Percentiles rank a stretch among this genome's conserved stretches.
Conservation (phyloP, 2,888 invertebrate genomes). For the Callyntrura guangdongensis region DNA sequence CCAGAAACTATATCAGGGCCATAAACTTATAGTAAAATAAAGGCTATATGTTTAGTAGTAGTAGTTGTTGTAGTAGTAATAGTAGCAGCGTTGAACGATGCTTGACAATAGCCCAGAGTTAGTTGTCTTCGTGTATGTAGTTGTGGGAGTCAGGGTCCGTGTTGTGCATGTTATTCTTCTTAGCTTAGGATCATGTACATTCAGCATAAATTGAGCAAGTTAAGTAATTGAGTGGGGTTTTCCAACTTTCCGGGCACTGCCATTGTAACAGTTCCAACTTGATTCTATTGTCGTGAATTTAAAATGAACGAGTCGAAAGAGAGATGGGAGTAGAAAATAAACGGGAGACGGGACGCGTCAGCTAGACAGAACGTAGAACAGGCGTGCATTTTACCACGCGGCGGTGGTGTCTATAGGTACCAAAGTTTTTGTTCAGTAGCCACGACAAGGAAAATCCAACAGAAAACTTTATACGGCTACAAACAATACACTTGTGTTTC, state of each 20-base stretch:
- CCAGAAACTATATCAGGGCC: background rate
- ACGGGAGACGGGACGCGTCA: background rate
- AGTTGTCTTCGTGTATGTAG: background rate
- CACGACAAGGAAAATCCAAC: too few relatives aligned
- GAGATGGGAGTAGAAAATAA: constrained; percentile 2
- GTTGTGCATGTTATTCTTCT: background rate
- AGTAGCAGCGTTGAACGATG: background rate
- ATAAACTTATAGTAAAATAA: background rate
- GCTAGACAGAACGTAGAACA: too few relatives aligned
- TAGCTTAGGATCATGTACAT: constrained; percentile 59
- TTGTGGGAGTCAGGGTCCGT: background rate
- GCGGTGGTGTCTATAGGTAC: too few relatives aligned
- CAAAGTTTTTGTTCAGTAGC: too few relatives aligned
- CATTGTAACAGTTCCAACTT: constrained; percentile 52
- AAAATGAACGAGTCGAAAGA: constrained; percentile 56
- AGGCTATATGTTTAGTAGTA: background rate
- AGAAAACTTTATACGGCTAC: too few relatives aligned
- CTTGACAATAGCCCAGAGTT: background rate
- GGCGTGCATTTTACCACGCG: too few relatives aligned
- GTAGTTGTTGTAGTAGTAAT: background rate
- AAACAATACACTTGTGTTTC: too few relatives aligned
- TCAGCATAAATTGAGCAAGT: constrained; percentile 64
- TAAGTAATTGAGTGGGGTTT: constrained; percentile 76
- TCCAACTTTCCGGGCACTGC: constrained; percentile 36
- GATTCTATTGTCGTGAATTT: constrained; percentile 74